Evolutionary conservation across 2,888 invertebrate genomes (phyloP).

Genomic region (Drosophila gaucha): DNA sequence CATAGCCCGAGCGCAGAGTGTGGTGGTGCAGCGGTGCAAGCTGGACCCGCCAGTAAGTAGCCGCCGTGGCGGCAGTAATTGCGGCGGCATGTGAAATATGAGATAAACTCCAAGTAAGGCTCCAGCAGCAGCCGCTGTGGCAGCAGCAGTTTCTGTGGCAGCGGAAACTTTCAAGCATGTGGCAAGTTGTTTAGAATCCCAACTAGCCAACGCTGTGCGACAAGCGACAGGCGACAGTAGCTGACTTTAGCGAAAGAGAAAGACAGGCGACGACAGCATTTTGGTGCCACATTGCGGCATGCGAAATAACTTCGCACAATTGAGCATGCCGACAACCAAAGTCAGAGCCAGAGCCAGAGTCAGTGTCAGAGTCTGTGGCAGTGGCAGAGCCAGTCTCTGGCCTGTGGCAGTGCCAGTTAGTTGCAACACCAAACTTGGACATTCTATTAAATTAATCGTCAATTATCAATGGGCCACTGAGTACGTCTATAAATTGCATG

Average conservation of each 20-base stretch:
- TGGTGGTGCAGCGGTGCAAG: conserved; percentile 21
- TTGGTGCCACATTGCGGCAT: conserved; percentile 80
- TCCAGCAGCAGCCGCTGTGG: conserved; percentile 22
- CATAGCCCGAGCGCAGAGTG: conserved; percentile 44
- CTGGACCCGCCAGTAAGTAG: conserved; percentile 60
- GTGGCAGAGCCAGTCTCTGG: conserved; percentile 13
- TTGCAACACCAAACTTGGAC: conserved; percentile 76
- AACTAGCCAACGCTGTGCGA: conserved; percentile 56
- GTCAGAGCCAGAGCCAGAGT: conserved; percentile 11
- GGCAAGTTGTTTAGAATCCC: conserved; percentile 80
- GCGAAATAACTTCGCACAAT: conserved; percentile 81
- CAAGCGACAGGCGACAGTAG: conserved; percentile 22
- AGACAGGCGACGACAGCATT: conserved; percentile 70
- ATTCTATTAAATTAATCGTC: conserved; percentile 81
- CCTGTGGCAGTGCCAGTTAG: conserved; percentile 20
- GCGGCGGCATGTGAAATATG: conserved; percentile 81
- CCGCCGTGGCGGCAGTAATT: conserved; percentile 73
- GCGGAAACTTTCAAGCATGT: conserved; percentile 74
- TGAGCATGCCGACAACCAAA: conserved; percentile 73
- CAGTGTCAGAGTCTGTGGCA: conserved; percentile 7
- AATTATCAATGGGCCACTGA: conserved; percentile 70
- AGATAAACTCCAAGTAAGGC: conserved; percentile 81
- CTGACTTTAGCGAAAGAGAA: conserved; percentile 12
- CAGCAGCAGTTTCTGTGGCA: conserved; percentile 13
- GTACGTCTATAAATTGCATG: conserved; percentile 37